Evolutionary conservation across 2,113 vertebrate species (phyloP).

Genomic region (Dicaeum eximium): DNA sequence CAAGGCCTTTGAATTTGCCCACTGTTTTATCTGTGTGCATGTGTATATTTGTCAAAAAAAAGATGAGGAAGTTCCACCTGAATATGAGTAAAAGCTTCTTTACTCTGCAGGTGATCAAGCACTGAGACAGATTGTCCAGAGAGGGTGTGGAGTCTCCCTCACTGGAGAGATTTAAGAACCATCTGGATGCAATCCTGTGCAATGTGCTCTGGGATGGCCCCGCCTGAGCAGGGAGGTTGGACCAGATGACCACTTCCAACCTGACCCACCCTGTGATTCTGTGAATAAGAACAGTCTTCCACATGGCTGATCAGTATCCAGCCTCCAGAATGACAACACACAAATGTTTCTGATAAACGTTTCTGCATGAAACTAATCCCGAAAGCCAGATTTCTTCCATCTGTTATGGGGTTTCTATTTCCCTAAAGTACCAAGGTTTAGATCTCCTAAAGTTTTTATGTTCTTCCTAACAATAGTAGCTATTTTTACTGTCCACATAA

Average conservation of each 20-base stretch:
- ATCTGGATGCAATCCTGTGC: background rate
- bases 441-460: background rate
- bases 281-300: background rate
- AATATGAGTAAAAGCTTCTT: background rate
- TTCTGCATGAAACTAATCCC: background rate
- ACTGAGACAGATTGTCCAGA: background rate
- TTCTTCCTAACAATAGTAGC: background rate
- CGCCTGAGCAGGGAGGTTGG: background rate
- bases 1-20: background rate
- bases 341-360: slow-evolving; percentile 6
- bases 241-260: background rate
- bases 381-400: slow-evolving; percentile 8
- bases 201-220: background rate
- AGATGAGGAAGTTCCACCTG: background rate
- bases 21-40: background rate
- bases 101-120: background rate
- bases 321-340: background rate
- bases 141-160: background rate
- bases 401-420: slow-evolving; percentile 3
- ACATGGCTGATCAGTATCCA: background rate
- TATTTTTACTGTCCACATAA: slow-evolving; percentile 25
- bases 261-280: background rate
- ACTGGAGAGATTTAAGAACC: background rate
- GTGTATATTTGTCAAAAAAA: background rate
- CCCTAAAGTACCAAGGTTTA: slow-evolving; percentile 1